Conservation (phyloP, 2,888 invertebrate species). For the Philhelius pedissequus region DNA sequence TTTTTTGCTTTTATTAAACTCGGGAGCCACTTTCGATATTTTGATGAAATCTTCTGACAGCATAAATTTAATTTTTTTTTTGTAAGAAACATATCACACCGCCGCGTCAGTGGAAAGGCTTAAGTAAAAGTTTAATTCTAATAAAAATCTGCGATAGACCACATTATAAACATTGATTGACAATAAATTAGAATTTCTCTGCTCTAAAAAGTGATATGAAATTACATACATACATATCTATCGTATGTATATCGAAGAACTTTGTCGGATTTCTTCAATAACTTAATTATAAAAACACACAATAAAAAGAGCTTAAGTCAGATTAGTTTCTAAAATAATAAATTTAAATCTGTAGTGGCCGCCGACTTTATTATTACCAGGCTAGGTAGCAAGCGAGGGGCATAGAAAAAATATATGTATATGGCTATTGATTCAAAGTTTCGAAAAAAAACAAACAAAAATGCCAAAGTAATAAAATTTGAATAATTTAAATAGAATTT, state of each 20-base stretch:
- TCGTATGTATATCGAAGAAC: background rate
- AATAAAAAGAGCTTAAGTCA: background rate
- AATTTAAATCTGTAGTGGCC: constrained; percentile 16
- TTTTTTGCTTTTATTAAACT: background rate
- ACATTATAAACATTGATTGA: background rate
- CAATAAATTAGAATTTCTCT: constrained; percentile 33
- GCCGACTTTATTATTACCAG: background rate
- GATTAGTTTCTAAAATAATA: constrained; percentile 4
- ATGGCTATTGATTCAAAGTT: no score
- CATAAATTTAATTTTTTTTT: background rate
- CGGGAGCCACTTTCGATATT: constrained; percentile 43
- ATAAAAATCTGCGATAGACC: background rate
- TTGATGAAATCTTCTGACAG: constrained; percentile 32
- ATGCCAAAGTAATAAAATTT: no score
- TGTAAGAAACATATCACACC: background rate
- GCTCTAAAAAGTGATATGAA: constrained; percentile 1
- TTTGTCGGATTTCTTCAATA: constrained; percentile 6
- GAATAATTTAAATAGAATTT: no score
- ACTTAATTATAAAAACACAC: background rate
- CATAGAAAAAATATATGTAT: no score
- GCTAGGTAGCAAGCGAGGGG: background rate
- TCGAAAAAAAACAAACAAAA: no score
- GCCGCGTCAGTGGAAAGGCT: constrained; percentile 14
- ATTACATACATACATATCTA: no score
- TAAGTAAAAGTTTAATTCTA: constrained; percentile 43